These are phyloP conservation scores for Junco hyemalis DNA, from an alignment of 2,113 vertebrate species.

Conservation along the genomic window DNA sequence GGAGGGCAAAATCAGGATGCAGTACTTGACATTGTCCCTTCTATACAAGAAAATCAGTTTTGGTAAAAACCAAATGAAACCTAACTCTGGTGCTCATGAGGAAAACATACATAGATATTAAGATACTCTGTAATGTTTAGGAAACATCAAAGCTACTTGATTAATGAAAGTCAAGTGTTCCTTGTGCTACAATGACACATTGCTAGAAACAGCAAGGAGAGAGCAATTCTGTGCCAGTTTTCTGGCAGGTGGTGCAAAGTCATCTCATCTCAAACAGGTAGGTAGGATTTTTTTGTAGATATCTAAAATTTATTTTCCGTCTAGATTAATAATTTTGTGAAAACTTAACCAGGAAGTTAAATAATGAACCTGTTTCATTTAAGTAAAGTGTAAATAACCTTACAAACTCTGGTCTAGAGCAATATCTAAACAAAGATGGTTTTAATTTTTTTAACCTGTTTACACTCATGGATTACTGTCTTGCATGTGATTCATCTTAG, in stretches of 20 bases:
- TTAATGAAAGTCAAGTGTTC: not conserved
- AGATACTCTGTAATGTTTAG: not conserved
- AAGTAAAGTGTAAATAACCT: not conserved
- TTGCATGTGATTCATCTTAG: conserved; percentile 46
- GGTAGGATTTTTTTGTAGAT: not conserved
- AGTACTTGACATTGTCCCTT: conserved; percentile 11
- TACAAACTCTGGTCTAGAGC: not conserved
- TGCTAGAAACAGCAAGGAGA: not conserved
- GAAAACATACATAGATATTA: not conserved
- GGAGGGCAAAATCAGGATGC: not conserved
- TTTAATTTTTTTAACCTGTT: not conserved
- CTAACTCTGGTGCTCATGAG: not conserved
- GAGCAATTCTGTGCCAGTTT: not conserved
- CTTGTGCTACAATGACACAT: not conserved
- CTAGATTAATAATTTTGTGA: not conserved
- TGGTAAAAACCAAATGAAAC: not conserved
- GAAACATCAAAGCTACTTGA: not conserved
- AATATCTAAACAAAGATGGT: not conserved
- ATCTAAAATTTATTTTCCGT: not conserved
- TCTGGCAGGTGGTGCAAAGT: not conserved
- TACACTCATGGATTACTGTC: not conserved
- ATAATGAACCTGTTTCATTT: not conserved
- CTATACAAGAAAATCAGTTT: not conserved
- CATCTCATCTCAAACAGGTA: not conserved
- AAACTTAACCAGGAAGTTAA: not conserved